phyloP scores from a whole-genome alignment of 1,140 invertebrate species.

The Linepithema humile region DNA sequence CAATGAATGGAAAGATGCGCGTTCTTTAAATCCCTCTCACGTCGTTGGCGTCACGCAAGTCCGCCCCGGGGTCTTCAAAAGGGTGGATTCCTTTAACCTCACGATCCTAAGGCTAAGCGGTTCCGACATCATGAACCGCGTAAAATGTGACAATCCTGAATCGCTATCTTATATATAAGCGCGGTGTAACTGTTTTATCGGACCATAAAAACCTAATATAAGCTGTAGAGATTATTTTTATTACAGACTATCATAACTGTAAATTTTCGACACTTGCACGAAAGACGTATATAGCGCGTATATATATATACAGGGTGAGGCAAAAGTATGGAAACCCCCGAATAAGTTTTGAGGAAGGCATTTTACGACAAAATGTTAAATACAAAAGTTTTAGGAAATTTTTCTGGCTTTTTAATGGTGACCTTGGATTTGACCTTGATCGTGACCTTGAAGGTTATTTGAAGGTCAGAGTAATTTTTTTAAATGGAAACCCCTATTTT shows the following conservation, averaged over 20 bases:
- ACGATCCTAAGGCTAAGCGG: conserved; percentile 4
- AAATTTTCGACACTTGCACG: no score
- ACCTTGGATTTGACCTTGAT: no score
- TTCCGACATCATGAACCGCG: conserved; percentile 20
- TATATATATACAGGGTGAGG: no score
- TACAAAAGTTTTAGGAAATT: no score
- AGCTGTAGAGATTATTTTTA: neutral
- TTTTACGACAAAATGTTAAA: no score
- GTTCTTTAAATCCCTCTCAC: conserved; percentile 60
- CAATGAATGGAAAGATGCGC: neutral
- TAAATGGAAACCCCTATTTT: no score
- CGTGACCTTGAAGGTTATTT: no score
- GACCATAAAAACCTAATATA: neutral
- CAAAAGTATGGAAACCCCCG: no score
- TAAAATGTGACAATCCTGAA: conserved; percentile 9
- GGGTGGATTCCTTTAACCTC: conserved; percentile 18
- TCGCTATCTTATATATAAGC: neutral
- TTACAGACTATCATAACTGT: neutral
- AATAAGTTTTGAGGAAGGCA: no score
- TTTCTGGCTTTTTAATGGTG: no score
- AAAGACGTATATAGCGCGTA: no score
- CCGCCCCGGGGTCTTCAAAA: neutral
- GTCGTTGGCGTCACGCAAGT: conserved; percentile 37
- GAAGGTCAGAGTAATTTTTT: no score
- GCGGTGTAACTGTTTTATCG: neutral